Conservation (phyloP, 2,113 vertebrate genomes). For the Protobothrops flavoviridis region DNA sequence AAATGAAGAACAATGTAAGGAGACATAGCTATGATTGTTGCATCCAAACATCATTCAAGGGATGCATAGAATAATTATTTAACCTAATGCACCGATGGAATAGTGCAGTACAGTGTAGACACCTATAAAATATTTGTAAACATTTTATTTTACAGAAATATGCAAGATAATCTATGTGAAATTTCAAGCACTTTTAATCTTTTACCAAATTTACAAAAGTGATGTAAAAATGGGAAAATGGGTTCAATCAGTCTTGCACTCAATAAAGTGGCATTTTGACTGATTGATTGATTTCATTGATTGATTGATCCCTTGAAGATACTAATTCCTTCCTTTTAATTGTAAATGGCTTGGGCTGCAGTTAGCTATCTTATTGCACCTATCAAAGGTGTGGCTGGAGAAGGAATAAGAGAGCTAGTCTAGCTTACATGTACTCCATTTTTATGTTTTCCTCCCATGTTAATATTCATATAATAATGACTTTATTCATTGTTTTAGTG, state of each 20-base stretch:
- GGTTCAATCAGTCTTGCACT: not conserved
- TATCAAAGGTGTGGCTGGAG: not conserved
- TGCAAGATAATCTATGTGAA: not conserved
- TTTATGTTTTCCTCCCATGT: not conserved
- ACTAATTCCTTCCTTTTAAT: not conserved
- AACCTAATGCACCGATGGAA: not conserved
- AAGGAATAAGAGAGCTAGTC: not conserved
- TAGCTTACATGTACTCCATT: not conserved
- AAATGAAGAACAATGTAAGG: not conserved
- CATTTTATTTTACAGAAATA: not conserved
- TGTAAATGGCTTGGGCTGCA: not conserved
- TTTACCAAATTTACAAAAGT: not conserved
- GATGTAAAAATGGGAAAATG: not conserved
- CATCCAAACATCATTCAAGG: not conserved
- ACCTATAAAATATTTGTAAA: not conserved
- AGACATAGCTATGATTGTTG: not conserved
- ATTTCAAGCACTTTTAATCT: not conserved
- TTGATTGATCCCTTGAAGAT: not conserved
- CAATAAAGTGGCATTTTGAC: not conserved
- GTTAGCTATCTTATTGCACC: not conserved
- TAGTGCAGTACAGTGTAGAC: not conserved
- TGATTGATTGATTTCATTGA: not conserved
- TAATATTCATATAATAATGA: not conserved
- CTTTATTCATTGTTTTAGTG: not conserved
- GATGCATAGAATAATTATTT: not conserved